Evolutionary conservation across 2,888 invertebrate species (phyloP).

Genomic region (Cremastobaeus sp.): DNA sequence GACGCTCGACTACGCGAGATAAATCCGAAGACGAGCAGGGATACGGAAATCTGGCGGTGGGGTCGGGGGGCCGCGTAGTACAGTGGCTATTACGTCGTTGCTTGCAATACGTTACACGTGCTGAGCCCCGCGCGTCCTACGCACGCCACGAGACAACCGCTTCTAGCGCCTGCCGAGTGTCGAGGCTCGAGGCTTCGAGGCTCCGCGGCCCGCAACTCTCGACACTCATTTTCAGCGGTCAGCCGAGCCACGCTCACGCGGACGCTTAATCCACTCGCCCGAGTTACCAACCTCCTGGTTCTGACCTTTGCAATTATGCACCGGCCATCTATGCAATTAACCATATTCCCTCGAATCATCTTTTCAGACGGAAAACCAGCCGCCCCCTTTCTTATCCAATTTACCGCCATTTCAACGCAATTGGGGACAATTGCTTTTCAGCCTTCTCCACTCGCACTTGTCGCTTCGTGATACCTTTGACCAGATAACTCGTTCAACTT

Average conservation of each 20-base stretch:
- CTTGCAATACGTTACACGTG: slow-evolving; percentile 59
- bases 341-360: slow-evolving; percentile 35
- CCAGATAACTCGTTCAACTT: too few species aligned
- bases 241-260: slow-evolving; percentile 38
- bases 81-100: slow-evolving; percentile 60
- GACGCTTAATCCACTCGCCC: slow-evolving; percentile 47
- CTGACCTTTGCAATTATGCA: slow-evolving; percentile 51
- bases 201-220: slow-evolving; percentile 27
- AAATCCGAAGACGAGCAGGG: slow-evolving; percentile 55
- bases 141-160: slow-evolving; percentile 49
- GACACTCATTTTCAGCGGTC: slow-evolving; percentile 48
- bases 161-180: slow-evolving; percentile 4
- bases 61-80: slow-evolving; percentile 50
- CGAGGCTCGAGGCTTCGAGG: too few species aligned
- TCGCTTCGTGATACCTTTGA: not conserved
- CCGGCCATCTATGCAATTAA: slow-evolving; percentile 28
- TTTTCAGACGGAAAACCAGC: slow-evolving; percentile 20
- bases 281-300: slow-evolving; percentile 37
- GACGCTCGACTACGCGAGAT: slow-evolving; percentile 48
- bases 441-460: too few species aligned
- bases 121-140: slow-evolving; percentile 51
- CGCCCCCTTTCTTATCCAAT: slow-evolving; percentile 11
- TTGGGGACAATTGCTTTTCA: slow-evolving; percentile 7
- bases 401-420: slow-evolving; percentile 20
- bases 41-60: slow-evolving; percentile 34